Percentiles rank a stretch among this genome's conserved stretches.
These are phyloP conservation scores for Halcyon chelicuti DNA, from an alignment of 2,797 vertebrate genomes.

Conservation along the genomic window DNA sequence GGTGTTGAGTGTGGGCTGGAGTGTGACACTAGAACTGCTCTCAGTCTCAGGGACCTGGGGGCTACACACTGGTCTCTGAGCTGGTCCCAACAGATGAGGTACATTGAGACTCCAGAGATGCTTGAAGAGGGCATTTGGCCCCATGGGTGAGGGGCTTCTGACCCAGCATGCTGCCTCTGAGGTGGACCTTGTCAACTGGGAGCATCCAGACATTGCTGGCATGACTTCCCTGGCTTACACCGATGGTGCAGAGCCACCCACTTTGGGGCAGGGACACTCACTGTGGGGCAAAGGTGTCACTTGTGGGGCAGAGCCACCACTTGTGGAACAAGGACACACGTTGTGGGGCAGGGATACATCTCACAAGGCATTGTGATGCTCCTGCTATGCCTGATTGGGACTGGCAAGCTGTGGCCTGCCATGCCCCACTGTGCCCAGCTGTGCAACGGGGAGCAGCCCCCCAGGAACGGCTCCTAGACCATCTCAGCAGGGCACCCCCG, in stretches of 20 bases:
- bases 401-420: background rate
- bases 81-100: background rate
- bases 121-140: background rate
- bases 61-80: rapidly evolving
- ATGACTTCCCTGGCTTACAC: background rate
- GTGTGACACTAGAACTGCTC: rapidly evolving
- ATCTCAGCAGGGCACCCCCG: background rate
- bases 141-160: rapidly evolving
- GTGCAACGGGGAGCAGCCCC: background rate
- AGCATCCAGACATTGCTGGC: background rate
- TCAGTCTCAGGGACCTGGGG: background rate
- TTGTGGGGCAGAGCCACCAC: background rate
- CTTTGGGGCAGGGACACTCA: background rate
- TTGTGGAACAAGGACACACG: background rate
- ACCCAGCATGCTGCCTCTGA: rapidly evolving
- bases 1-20: rapidly evolving
- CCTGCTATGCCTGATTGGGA: rapidly evolving
- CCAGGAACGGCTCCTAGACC: background rate
- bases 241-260: background rate
- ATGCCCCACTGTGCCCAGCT: rapidly evolving
- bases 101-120: background rate
- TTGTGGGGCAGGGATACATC: background rate
- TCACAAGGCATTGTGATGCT: background rate
- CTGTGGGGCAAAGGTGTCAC: rapidly evolving
- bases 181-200: background rate